A percentile compares a stretch with the other conserved stretches of the same genome.
These are phyloP conservation scores for Melangyna quadrimaculata DNA, from an alignment of 2,888 invertebrate genomes.

Conservation along the genomic window DNA sequence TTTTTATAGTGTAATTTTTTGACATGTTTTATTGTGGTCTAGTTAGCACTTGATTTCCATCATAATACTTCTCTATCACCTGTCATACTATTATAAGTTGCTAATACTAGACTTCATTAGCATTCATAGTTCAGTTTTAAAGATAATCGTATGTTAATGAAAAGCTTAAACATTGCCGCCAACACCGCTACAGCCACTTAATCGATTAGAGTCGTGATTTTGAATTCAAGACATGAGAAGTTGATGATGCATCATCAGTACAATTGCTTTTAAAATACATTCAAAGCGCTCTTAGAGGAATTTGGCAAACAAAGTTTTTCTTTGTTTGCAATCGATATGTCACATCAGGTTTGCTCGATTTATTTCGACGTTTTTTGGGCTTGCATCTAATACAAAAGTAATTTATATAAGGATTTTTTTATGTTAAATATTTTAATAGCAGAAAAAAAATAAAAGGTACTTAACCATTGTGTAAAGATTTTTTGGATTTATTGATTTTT, in stretches of 20 bases:
- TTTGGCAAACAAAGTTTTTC: too few relatives aligned
- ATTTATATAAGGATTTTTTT: too few relatives aligned
- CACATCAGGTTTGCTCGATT: too few relatives aligned
- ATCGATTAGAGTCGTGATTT: conserved; percentile 16
- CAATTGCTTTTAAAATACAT: neutral
- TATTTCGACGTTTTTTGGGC: too few relatives aligned
- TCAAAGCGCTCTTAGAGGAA: neutral
- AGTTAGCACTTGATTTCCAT: conserved; percentile 7
- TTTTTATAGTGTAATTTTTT: neutral
- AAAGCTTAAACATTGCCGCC: conserved; percentile 27
- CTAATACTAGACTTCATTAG: conserved; percentile 3
- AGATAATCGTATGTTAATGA: conserved; percentile 43
- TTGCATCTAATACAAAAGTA: too few relatives aligned
- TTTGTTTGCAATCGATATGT: too few relatives aligned
- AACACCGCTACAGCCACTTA: conserved; percentile 5
- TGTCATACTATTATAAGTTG: neutral
- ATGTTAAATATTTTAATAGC: too few relatives aligned
- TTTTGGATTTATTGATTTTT: too few relatives aligned
- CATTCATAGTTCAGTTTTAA: conserved; percentile 1
- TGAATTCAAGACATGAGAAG: conserved; percentile 23
- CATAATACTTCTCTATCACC: neutral
- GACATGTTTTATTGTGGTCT: conserved; percentile 16
- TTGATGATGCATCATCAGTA: neutral
- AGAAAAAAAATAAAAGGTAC: too few relatives aligned
- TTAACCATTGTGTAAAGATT: too few relatives aligned